Base-by-base conservation (phyloP, 2,888 invertebrate genomes). In the Cylloceria caligata region DNA sequence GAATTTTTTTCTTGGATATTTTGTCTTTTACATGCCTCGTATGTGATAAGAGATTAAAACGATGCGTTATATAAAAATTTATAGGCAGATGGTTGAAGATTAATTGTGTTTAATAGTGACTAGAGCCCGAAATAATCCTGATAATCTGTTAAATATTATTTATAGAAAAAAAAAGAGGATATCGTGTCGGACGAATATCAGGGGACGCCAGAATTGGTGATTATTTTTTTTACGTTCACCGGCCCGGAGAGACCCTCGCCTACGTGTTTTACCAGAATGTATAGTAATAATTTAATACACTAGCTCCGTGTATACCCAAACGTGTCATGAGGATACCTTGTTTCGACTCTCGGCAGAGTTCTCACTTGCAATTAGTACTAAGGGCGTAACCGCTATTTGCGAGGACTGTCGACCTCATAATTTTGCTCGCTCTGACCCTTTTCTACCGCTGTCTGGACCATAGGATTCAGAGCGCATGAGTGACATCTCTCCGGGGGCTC, bases 101-200 rank as follows among this genome's bases (percentile, higher is more conserved):
- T 74, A 74, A 80, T 80, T 52, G 42, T 45, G 7, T 6, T 21
- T 36, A 57, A 57, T 71, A 65, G 34, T 80, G 57, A 42, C 76
- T 80, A 16, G 57, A 67, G 49, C 47, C 49, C 39, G 47, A 49
- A 65, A 80, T 75, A 71, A 24, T 52, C 30, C n/a, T 52, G 21
- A 60, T 36, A 67, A 42, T 72, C 27, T 24, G 30, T 24, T 36
- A 34, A 68, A 34, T 39, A 73, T 73, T 67, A 45, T 52, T 39
- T 52, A 52, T 27, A 67, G 30, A 47, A 19, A 34, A 52, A 62
- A 68, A 77, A 62, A 62, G 68, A 45, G 39, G 60, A 81, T 81
- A 67, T 77, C 81, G 81, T 77, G 81, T 64, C 45, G 11, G 11
- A 55, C 30, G 62, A n/a, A 47, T 77, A 77, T 81, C 73, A 73